phyloP scores from a whole-genome alignment of 2,797 vertebrate genomes.

The Acanthurus lineatus region DNA sequence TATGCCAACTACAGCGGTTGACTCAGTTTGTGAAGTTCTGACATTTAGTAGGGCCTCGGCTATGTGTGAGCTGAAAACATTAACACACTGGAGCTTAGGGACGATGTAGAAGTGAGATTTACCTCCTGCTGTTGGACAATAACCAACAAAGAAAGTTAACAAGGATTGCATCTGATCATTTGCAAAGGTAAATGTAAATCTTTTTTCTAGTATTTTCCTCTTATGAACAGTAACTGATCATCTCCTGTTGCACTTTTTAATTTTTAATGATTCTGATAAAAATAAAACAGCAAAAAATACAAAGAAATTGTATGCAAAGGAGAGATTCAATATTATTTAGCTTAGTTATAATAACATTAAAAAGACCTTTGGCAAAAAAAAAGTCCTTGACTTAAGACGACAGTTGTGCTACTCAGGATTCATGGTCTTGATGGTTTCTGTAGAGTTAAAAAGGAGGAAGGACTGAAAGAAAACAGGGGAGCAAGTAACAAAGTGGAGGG shows the following conservation, averaged over 20 bases:
- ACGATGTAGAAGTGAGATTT: background rate
- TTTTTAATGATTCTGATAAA: background rate
- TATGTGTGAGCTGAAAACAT: background rate
- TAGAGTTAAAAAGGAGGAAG: background rate
- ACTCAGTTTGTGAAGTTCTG: background rate
- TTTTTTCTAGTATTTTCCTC: background rate
- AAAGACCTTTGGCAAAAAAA: background rate
- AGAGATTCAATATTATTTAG: background rate
- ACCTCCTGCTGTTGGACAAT: slow-evolving; percentile 5
- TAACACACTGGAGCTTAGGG: background rate
- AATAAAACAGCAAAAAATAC: background rate
- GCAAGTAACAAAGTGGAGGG: no score
- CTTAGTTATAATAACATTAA: background rate
- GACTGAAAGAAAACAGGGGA: no score
- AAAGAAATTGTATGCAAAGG: background rate
- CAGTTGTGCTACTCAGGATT: background rate
- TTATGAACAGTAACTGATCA: background rate
- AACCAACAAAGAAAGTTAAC: background rate
- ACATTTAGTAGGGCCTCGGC: background rate
- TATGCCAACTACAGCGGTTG: background rate
- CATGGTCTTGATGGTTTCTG: background rate
- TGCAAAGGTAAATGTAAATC: background rate
- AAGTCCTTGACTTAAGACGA: background rate
- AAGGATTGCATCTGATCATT: background rate
- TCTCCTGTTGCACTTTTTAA: background rate